Conservation (phyloP, 1,140 invertebrate genomes). For the Pseudomyrmex gracilis region DNA sequence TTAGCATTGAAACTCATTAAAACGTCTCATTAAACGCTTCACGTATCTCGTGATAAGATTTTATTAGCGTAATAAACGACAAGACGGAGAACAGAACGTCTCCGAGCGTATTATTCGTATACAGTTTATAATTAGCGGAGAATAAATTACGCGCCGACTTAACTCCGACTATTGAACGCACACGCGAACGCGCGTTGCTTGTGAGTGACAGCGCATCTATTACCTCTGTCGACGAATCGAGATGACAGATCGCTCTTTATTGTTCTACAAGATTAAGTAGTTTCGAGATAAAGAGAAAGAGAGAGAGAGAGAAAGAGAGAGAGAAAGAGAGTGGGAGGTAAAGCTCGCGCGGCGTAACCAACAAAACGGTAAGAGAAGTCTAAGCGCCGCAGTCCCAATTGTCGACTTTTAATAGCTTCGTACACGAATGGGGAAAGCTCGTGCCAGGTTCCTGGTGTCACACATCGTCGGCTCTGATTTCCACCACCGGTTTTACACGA, state of each 20-base stretch:
- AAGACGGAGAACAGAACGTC: background rate
- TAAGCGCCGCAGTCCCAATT: constrained; percentile 43
- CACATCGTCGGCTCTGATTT: constrained; percentile 27
- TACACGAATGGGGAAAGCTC: constrained; percentile 63
- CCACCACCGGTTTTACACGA: background rate
- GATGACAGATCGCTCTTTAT: constrained; percentile 13
- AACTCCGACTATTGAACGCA: background rate
- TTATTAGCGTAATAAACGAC: background rate
- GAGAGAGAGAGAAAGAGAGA: background rate
- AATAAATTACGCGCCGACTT: constrained; percentile 12
- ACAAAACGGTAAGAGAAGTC: constrained; percentile 32
- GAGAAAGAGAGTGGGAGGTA: constrained; percentile 2
- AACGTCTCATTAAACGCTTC: too few relatives aligned
- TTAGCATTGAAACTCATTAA: background rate
- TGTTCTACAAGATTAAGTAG: constrained; percentile 36
- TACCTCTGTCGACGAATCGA: constrained; percentile 12
- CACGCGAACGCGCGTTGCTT: background rate
- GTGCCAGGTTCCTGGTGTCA: constrained; percentile 68
- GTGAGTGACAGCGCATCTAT: constrained; percentile 44
- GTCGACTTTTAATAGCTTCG: constrained; percentile 70
- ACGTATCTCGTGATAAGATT: background rate
- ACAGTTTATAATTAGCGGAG: background rate
- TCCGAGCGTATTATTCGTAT: background rate
- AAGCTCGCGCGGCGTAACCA: constrained; percentile 19
- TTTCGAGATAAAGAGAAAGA: constrained; percentile 30